phyloP scores from a whole-genome alignment of 2,797 vertebrate species.

The Acanthurus lineatus region DNA sequence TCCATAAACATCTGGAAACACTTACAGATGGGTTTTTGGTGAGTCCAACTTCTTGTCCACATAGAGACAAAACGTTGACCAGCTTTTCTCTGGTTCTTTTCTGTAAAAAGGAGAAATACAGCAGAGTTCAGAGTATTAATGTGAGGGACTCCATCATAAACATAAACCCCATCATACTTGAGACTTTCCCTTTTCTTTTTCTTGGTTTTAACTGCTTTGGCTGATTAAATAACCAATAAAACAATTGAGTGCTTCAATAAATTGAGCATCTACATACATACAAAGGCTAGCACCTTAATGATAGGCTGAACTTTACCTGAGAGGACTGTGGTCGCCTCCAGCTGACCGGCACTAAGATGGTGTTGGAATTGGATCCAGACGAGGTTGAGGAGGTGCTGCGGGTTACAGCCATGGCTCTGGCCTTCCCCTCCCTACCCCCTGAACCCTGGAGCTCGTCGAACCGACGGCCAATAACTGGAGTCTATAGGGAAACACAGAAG shows the following conservation, averaged over 20 bases:
- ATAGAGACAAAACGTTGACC: slow-evolving; percentile 96
- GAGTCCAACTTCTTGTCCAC: slow-evolving; percentile 97
- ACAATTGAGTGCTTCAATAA: no score
- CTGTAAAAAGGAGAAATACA: slow-evolving; percentile 81
- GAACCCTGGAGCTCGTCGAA: slow-evolving; percentile 96
- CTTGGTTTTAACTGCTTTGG: no score
- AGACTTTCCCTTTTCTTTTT: no score
- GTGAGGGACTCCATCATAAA: no score
- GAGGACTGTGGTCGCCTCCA: slow-evolving; percentile 98
- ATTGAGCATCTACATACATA: no score
- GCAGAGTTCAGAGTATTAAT: no score
- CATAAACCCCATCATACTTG: no score
- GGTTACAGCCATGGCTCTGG: slow-evolving; percentile 94
- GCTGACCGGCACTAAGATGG: slow-evolving; percentile 97
- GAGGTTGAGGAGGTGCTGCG: slow-evolving; percentile 97
- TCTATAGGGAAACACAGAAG: slow-evolving; percentile 79
- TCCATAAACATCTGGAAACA: slow-evolving; percentile 19
- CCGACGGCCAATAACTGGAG: slow-evolving; percentile 94
- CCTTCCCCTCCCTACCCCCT: slow-evolving; percentile 92
- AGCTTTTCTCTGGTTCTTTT: slow-evolving; percentile 98
- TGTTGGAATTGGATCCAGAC: slow-evolving; percentile 97
- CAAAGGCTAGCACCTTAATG: not conserved
- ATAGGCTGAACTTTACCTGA: slow-evolving; percentile 87
- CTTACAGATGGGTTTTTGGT: slow-evolving; percentile 99
- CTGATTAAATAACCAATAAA: no score